Base-by-base conservation (phyloP, 1,140 invertebrate genomes). In the Musca vetustissima region DNA sequence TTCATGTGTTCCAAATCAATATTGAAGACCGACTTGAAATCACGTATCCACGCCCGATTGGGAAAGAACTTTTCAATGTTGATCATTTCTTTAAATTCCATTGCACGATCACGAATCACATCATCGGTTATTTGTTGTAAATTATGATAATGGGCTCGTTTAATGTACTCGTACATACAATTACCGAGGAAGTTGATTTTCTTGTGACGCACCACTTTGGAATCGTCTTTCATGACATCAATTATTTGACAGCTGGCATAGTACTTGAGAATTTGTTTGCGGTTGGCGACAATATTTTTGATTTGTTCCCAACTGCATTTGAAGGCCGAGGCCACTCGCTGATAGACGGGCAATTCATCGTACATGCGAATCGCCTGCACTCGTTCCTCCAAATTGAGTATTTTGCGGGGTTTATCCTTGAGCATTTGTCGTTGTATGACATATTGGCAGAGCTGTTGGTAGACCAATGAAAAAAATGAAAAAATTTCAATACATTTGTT, bases 281-380 rank as follows among this genome's bases (percentile, higher is more conserved):
- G 67, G 57, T 69, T 71, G 13, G 55, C 48, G n/a, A 71, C 55
- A 8, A 71, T 65, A 43, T 69, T 71, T 36, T 66, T 66, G 6
- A 71, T 69, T 24, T 71, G 70, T 32, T 71, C 68, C 67, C 67
- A 69, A 49, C 70, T 71, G 68, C 70, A 71, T 48, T 69, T 67
- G 24, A 69, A 69, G 4, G 59, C 17, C 1, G 65, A 61, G 0
- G 67, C 70, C 1, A 71, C 68, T 15, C 68, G 52, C 36, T 69
- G 68, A 64, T 69, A 71, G 1, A 69, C 53, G 1, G 70, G 70
- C 4, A 32, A 52, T n/a, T 64, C 48, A 25, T 71, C 67, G 32
- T 69, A 71, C 48, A 67, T 24, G 9, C 57, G 65, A 55, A 71
- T 69, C 14, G 70, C 70, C 49, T 69, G 64, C 14, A 71, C 70